Evolutionary conservation across 2,113 vertebrate species (phyloP).

Genomic region (Laticauda colubrina): DNA sequence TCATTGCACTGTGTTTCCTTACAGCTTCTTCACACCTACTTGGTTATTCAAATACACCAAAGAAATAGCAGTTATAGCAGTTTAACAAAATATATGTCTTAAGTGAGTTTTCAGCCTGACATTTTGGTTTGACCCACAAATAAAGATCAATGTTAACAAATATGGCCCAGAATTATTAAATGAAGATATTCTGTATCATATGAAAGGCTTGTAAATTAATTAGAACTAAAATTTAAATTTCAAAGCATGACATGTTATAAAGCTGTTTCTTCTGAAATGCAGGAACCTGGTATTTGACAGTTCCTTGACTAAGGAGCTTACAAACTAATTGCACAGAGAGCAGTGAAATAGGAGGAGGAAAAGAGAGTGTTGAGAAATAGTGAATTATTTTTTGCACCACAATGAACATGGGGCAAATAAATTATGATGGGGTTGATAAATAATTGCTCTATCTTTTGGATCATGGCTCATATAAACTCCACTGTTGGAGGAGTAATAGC

Average conservation of each 20-base stretch:
- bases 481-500: neutral
- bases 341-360: neutral
- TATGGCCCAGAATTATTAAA: neutral
- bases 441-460: neutral
- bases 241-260: neutral
- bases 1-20: neutral
- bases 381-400: neutral
- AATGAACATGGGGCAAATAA: neutral
- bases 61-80: conserved; percentile 4
- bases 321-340: neutral
- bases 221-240: neutral
- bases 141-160: neutral
- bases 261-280: neutral
- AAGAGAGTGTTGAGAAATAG: neutral
- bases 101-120: neutral
- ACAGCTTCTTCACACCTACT: neutral
- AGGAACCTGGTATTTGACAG: neutral
- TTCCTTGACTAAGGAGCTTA: neutral
- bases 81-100: conserved; percentile 6
- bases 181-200: neutral
- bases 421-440: neutral
- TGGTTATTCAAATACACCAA: neutral
- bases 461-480: neutral
- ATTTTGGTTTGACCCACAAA: neutral
- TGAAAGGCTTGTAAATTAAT: neutral